Conservation (phyloP, 2,888 invertebrate species). For the Platycnemis pennipes region DNA sequence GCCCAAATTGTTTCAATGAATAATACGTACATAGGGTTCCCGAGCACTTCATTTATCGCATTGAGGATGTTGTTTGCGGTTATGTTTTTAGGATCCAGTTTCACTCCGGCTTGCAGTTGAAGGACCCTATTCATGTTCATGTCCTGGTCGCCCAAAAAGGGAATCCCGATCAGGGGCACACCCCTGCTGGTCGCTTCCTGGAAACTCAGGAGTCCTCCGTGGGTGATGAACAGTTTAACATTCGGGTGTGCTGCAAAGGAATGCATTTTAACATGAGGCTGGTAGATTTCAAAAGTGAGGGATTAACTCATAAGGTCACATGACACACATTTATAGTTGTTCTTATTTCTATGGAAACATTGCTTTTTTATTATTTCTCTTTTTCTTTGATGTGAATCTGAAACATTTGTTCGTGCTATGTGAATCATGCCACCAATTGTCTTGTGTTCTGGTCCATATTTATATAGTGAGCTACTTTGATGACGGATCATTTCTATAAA, state of each 20-base stretch:
- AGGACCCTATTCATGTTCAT: slow-evolving; percentile 72
- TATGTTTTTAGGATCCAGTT: slow-evolving; percentile 71
- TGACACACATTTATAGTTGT: no score
- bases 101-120: slow-evolving; percentile 71
- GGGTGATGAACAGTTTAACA: slow-evolving; percentile 77
- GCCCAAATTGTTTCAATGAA: no score
- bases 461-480: no score
- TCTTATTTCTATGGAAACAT: no score
- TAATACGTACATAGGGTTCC: slow-evolving; percentile 6
- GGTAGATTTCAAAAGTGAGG: no score
- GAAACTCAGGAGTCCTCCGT: slow-evolving; percentile 78
- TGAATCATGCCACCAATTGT: no score
- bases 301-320: no score
- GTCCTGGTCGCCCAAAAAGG: slow-evolving; percentile 73
- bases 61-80: slow-evolving; percentile 70
- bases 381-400: no score
- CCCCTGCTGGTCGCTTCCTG: slow-evolving; percentile 75
- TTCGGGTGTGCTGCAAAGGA: slow-evolving; percentile 74
- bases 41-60: slow-evolving; percentile 54
- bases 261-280: neutral
- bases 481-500: no score
- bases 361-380: no score
- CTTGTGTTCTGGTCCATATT: no score
- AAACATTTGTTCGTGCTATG: no score
- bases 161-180: slow-evolving; percentile 73